phyloP scores from a whole-genome alignment of 2,113 vertebrate species.

The Calidris pugnax region DNA sequence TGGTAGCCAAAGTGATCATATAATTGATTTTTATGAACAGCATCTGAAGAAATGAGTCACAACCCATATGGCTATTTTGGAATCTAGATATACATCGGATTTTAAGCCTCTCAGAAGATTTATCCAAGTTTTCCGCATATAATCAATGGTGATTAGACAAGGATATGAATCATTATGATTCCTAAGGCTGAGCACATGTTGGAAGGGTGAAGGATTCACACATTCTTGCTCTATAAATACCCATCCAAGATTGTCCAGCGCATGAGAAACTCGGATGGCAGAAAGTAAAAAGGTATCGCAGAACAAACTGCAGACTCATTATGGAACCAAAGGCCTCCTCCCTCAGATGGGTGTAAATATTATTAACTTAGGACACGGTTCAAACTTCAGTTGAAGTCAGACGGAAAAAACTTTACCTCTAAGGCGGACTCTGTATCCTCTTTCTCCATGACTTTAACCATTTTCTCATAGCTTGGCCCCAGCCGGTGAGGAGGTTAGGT shows the following conservation, averaged over 20 bases:
- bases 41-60: slow-evolving; percentile 62
- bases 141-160: slow-evolving; percentile 46
- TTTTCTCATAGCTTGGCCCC: slow-evolving; percentile 63
- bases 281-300: background rate
- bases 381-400: slow-evolving; percentile 46
- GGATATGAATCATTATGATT: slow-evolving; percentile 60
- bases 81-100: background rate
- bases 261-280: slow-evolving; percentile 7
- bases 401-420: slow-evolving; percentile 30
- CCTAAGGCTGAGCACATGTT: background rate
- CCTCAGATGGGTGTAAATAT: slow-evolving; percentile 2
- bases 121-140: slow-evolving; percentile 47
- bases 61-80: slow-evolving; percentile 38
- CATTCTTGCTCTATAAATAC: slow-evolving; percentile 47
- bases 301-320: slow-evolving; percentile 51
- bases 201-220: slow-evolving; percentile 34
- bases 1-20: slow-evolving; percentile 45
- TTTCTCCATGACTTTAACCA: slow-evolving; percentile 44
- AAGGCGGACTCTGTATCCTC: background rate
- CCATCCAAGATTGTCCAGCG: background rate
- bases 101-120: slow-evolving; percentile 46
- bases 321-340: background rate
- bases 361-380: slow-evolving; percentile 27
- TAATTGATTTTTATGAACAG: slow-evolving; percentile 42
- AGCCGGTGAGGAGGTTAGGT: background rate